Conservation (phyloP, 92 coral and sea anemone genomes). For the Porites rus region DNA sequence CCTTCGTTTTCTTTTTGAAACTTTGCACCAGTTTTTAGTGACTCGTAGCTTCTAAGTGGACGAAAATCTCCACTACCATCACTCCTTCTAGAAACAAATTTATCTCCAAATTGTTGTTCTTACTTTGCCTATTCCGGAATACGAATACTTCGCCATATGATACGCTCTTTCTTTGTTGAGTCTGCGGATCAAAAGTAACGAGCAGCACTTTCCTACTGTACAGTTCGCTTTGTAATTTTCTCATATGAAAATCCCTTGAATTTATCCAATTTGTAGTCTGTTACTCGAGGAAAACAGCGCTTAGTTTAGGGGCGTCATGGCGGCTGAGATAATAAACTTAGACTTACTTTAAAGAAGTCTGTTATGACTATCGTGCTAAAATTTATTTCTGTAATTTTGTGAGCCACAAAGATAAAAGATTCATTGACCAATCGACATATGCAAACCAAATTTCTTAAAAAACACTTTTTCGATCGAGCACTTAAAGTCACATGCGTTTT, state of each 20-base stretch:
- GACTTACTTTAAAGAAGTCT: neutral
- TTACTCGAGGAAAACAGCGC: neutral
- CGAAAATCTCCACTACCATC: neutral
- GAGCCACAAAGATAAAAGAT: neutral
- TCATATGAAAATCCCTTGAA: neutral
- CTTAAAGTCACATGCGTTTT: neutral
- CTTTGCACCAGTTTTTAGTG: neutral
- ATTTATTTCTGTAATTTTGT: conserved; percentile 14
- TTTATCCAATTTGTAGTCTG: conserved; percentile 21
- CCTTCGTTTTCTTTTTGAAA: neutral
- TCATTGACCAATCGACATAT: neutral
- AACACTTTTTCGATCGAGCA: neutral
- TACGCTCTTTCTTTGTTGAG: neutral
- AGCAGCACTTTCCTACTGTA: neutral
- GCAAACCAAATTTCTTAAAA: neutral
- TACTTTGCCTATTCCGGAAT: neutral
- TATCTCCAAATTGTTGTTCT: neutral
- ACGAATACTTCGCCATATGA: neutral
- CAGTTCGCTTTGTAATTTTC: neutral
- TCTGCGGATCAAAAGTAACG: neutral
- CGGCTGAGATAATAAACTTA: conserved; percentile 2
- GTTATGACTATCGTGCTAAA: conserved; percentile 9
- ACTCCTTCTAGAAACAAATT: neutral
- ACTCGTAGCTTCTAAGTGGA: neutral
- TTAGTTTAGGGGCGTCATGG: conserved; percentile 6